phyloP scores from a whole-genome alignment of 2,888 invertebrate genomes.

The Polydrusus pterygomalis region DNA sequence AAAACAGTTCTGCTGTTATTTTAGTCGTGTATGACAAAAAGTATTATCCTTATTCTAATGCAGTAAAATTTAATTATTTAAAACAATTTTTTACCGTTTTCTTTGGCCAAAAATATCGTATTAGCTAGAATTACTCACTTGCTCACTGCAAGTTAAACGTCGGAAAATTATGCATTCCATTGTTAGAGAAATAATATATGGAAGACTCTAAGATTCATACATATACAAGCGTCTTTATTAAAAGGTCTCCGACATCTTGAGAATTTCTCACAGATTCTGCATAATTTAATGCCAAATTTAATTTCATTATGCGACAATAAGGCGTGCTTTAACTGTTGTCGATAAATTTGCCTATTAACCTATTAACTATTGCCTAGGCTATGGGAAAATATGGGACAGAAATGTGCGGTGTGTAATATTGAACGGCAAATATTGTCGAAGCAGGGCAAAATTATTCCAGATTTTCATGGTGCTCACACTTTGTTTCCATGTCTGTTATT shows the following conservation, averaged over 20 bases:
- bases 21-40: no score
- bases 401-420: slow-evolving; percentile 20
- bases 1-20: no score
- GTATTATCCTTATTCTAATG: no score
- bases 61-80: no score
- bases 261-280: slow-evolving; percentile 21
- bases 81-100: no score
- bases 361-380: slow-evolving; percentile 16
- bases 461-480: background rate
- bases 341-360: slow-evolving; percentile 25
- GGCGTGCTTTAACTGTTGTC: slow-evolving; percentile 25
- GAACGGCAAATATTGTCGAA: slow-evolving; percentile 8
- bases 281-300: slow-evolving; percentile 25
- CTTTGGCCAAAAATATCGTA: no score
- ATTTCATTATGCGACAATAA: slow-evolving; percentile 31
- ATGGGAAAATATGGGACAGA: slow-evolving; percentile 29
- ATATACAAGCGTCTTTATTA: slow-evolving; percentile 26
- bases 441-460: background rate
- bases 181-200: slow-evolving; percentile 28
- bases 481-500: background rate
- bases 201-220: slow-evolving; percentile 25
- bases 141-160: background rate
- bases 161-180: slow-evolving; percentile 18
- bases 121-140: background rate
- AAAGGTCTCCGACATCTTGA: slow-evolving; percentile 23